These are phyloP conservation scores for Caenorhabditis sp. DNA, from an alignment of 2,888 invertebrate genomes.

Conservation along the genomic window DNA sequence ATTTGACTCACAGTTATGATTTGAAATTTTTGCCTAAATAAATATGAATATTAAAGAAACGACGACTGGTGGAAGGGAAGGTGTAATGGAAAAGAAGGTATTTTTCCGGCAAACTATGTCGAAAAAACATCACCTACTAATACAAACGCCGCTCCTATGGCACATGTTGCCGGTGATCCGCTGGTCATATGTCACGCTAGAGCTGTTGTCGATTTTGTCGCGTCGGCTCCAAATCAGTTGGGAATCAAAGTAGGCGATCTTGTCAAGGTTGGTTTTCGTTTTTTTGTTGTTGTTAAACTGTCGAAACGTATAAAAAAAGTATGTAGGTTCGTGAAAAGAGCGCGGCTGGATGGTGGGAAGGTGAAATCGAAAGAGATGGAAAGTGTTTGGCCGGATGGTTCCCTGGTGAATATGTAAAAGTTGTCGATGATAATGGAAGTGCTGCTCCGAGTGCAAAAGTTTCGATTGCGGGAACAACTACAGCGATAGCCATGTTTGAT, in stretches of 20 bases:
- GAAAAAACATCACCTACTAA: constrained; percentile 40
- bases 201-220: constrained; percentile 73
- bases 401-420: constrained; percentile 94
- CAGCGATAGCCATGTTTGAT: constrained; percentile 62
- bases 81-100: constrained; percentile 82
- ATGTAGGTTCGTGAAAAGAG: constrained; percentile 97
- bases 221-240: constrained; percentile 88
- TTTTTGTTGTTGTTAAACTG: constrained; percentile 2
- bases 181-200: constrained; percentile 32
- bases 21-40: constrained; percentile 1
- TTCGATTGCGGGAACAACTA: not conserved
- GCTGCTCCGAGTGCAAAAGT: not conserved
- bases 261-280: constrained; percentile 28
- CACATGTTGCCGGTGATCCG: not conserved
- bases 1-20: not conserved
- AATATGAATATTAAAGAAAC: constrained; percentile 78
- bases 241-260: constrained; percentile 88
- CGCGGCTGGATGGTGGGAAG: constrained; percentile 99
- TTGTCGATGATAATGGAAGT: constrained; percentile 64
- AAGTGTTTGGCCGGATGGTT: constrained; percentile 94
- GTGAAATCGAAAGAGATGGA: constrained; percentile 79
- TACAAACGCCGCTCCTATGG: not conserved
- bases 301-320: not conserved
- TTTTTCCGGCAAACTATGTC: constrained; percentile 97
- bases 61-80: constrained; percentile 95